Percentiles rank a stretch among this genome's conserved stretches.
Evolutionary conservation across 2,888 invertebrate species (phyloP).

Genomic region (Lasioglossum vierecki): DNA sequence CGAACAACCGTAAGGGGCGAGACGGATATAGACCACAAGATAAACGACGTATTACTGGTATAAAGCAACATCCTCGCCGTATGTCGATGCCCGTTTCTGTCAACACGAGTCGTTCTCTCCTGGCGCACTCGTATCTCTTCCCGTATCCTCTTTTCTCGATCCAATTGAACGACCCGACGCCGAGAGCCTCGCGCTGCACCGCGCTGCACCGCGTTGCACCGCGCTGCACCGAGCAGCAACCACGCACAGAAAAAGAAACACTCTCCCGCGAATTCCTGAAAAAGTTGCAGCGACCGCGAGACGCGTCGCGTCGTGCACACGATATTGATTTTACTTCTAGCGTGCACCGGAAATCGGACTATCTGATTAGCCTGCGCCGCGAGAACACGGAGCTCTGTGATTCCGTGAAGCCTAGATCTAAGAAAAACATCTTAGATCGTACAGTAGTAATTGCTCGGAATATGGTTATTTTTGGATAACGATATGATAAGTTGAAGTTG

Average conservation of each 20-base stretch:
- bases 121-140: slow-evolving; percentile 39
- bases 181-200: not conserved
- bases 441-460: no score
- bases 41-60: slow-evolving; percentile 67
- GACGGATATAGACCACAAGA: slow-evolving; percentile 64
- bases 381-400: not conserved
- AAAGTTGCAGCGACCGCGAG: slow-evolving; percentile 12
- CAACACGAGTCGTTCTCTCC: slow-evolving; percentile 30
- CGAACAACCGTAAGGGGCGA: slow-evolving; percentile 26
- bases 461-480: no score
- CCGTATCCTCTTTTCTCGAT: slow-evolving; percentile 60
- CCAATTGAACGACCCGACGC: slow-evolving; percentile 33
- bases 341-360: not conserved
- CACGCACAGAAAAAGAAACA: slow-evolving; percentile 5
- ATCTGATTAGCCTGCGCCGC: not conserved
- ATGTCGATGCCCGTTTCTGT: slow-evolving; percentile 50
- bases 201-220: not conserved
- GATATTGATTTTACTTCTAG: slow-evolving; percentile 35
- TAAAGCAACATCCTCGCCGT: slow-evolving; percentile 61
- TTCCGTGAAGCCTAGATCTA: no score
- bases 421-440: no score
- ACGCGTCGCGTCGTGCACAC: not conserved
- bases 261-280: slow-evolving; percentile 18
- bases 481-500: not conserved
- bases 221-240: not conserved